Evolutionary conservation across 2,888 invertebrate genomes (phyloP).

Genomic region (Atrina japonica): DNA sequence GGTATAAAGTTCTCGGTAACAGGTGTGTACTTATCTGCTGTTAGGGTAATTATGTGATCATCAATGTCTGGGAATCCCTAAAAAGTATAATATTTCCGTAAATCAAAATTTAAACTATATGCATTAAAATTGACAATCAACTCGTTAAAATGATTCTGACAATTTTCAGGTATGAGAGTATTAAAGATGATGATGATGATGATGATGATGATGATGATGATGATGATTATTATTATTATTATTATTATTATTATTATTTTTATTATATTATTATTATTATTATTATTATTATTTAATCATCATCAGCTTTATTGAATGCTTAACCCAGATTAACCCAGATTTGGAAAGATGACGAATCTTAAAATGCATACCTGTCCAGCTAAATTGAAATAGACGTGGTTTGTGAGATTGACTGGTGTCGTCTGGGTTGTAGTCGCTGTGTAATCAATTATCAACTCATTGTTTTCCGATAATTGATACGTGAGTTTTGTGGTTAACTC

Average conservation of each 20-base stretch:
- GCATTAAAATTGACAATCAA: too few relatives aligned
- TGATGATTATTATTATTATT: too few relatives aligned
- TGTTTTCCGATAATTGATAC: constrained; percentile 87
- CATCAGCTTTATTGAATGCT: too few relatives aligned
- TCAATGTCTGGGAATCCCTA: constrained; percentile 34
- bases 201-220: too few relatives aligned
- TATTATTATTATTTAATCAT: too few relatives aligned
- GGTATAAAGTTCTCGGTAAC: constrained; percentile 83
- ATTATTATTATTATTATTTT: too few relatives aligned
- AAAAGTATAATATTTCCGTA: too few relatives aligned
- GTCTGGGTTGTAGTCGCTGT: constrained; percentile 88
- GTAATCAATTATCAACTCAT: constrained; percentile 89
- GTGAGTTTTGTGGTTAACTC: constrained; percentile 86
- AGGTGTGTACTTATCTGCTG: constrained; percentile 89
- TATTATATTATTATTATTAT: too few relatives aligned
- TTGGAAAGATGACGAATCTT: too few relatives aligned
- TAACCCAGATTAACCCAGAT: too few relatives aligned
- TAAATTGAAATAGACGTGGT: constrained; percentile 95
- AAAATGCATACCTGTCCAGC: constrained; percentile 89
- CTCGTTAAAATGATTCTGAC: too few relatives aligned
- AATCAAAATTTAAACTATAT: too few relatives aligned
- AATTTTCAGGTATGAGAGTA: background rate
- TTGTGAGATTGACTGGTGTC: constrained; percentile 92
- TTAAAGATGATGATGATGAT: background rate
- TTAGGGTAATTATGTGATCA: constrained; percentile 82